Conservation (phyloP, 2,888 invertebrate species). For the Leucophora obtusa region DNA sequence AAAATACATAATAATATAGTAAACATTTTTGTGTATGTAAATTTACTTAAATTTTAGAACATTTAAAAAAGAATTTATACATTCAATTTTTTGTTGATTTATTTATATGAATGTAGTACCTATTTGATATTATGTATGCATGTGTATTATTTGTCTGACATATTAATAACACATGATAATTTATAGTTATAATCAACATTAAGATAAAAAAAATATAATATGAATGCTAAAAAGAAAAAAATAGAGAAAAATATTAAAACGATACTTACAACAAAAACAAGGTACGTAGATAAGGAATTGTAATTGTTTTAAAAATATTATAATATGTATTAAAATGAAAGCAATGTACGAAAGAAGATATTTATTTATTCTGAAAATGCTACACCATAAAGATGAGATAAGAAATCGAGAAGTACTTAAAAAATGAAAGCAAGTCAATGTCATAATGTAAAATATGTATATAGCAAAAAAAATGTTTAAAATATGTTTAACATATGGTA, state of each 20-base stretch:
- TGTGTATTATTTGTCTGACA: background rate
- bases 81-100: background rate
- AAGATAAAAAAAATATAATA: slow-evolving; percentile 3
- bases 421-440: background rate
- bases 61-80: background rate
- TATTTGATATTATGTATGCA: no score
- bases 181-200: background rate
- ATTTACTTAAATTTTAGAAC: background rate
- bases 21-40: background rate
- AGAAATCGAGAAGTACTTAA: background rate
- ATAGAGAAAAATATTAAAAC: background rate
- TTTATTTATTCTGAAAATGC: background rate
- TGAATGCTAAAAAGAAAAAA: background rate
- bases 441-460: background rate
- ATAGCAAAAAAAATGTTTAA: background rate
- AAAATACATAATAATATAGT: slow-evolving; percentile 1
- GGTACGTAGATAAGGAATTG: slow-evolving; percentile 2
- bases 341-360: background rate
- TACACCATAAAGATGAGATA: background rate
- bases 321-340: background rate
- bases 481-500: background rate
- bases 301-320: background rate
- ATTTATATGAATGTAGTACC: background rate
- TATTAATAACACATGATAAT: background rate
- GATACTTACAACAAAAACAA: background rate